Base-by-base conservation (phyloP, 2,888 invertebrate genomes). In the Strigamia maritima region DNA sequence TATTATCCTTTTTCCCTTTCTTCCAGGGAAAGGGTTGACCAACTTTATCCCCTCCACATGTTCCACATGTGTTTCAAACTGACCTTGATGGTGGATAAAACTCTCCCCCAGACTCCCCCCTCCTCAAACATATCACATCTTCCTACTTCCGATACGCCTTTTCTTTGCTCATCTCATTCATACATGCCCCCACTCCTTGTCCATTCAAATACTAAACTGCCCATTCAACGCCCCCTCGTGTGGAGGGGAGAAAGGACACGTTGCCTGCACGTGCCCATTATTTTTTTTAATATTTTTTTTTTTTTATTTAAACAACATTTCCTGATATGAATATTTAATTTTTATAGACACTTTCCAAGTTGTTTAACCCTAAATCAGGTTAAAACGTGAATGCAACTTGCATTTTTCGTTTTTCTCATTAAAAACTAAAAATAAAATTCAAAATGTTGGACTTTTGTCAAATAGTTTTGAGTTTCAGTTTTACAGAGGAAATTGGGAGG, bases 71-170 rank as follows among this genome's bases (percentile, higher is more conserved):
- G 54, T 54, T 54, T 16, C 7, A 54, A 54, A 19, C 14, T 54
- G 54, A 54, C 54, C 54, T 54, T 54, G 54, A 19, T 54, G 4
- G 54, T 54, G 54, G 16, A 10, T 10, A 54, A 54, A 7, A 7
- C 54, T 10, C 6, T 16, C 54, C 54, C 54, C 14, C 6, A 54
- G 3, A 10, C 19, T 54, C 14, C 54, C 16, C 54, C 19, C 54
- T 16, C 54, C 54, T 54, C 54, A 54, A 54, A 54, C 54, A 19
- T 54, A 54, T 54, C 54, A 54, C 54, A 54, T 54, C 54, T 54
- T 54, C 14, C 54, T 54, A 54, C 54, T 54, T 54, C 54, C 54
- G 54, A 54, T 54, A 10, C 16, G 54, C n/a, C 38, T 38, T 54
- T n/a, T 16, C 40, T 40, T 54, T 19, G n/a, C 54, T 19, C 54